Evolutionary conservation across 2,113 vertebrate genomes (phyloP), one percentile per base, ranked within the genome.

Genomic region (Petrocephalus zakoni): DNA sequence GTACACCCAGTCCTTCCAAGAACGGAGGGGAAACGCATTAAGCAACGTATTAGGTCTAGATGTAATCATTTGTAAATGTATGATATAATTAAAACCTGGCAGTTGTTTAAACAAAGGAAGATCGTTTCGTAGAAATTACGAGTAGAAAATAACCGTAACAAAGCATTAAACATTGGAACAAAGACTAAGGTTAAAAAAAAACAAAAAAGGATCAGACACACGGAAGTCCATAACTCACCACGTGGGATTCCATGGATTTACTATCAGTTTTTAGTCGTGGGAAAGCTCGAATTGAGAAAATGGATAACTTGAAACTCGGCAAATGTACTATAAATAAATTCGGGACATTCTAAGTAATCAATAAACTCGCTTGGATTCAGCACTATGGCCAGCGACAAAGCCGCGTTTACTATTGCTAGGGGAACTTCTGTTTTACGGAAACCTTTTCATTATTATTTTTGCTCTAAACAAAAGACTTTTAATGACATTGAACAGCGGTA

Each of bases 371-470:
- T 93, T 91, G 89, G 88, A 25, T 95, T 96, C 96, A 96, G 96
- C 95, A 96, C 95, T 95, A 52, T 91, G 95, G 95, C 88, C 95
- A 96, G 96, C 95, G 94, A 93, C 94, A 92, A 92, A 64, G n/a
- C 22, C 83, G 78, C 81, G 25, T 72, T 85, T 64, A 89, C 89
- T 51, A 53, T 52, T 53, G 22, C n/a, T 34, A 13, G 25, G 13
- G 49, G 46, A 47, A 21, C 46, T 83, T 83, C 42, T 7, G 22
- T n/a, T 34, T 85, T 29, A 29, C 51, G 47, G 84, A 42, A 78
- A n/a, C 72, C 37, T 78, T 78, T 78, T 78, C 13, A 34, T 19
- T 37, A 37, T 78, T 42, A 42, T 42, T 37, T 78, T 68, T 68
- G 61, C 61, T 29, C 61, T 29, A 13, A 29, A 29, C 3, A 68